phyloP scores from a whole-genome alignment of 2,888 invertebrate genomes.

The Brachyopa scutellaris region DNA sequence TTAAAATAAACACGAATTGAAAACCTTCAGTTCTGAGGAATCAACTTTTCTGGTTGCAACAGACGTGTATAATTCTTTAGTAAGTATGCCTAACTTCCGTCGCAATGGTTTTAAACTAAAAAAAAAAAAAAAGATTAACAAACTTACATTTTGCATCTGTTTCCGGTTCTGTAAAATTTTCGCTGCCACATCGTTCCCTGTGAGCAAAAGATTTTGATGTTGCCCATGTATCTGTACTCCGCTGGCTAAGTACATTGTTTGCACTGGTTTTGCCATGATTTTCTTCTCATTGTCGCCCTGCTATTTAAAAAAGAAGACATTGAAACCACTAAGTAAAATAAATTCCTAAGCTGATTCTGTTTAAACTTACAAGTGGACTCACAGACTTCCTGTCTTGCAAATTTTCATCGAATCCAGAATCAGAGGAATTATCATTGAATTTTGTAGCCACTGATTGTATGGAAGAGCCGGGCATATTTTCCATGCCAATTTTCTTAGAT shows the following conservation, averaged over 20 bases:
- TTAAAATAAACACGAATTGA: too few relatives aligned
- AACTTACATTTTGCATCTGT: constrained; percentile 69
- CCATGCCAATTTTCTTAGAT: constrained; percentile 34
- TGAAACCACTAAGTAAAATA: background rate
- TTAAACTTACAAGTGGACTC: constrained; percentile 78
- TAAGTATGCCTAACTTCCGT: too few relatives aligned
- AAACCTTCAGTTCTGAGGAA: too few relatives aligned
- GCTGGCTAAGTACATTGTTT: constrained; percentile 78
- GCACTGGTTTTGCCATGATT: constrained; percentile 74
- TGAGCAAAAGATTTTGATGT: constrained; percentile 77
- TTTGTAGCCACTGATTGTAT: constrained; percentile 78
- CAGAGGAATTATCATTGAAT: constrained; percentile 87
- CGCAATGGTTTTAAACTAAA: too few relatives aligned
- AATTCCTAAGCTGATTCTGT: too few relatives aligned
- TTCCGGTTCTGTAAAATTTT: constrained; percentile 78
- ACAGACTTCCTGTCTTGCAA: constrained; percentile 79
- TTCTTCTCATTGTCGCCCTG: constrained; percentile 78
- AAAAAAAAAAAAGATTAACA: too few relatives aligned
- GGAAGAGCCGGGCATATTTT: constrained; percentile 74
- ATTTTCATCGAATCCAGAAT: constrained; percentile 88
- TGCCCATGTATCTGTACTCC: constrained; percentile 78
- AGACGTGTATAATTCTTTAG: too few relatives aligned
- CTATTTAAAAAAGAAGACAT: constrained; percentile 70
- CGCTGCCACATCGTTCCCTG: constrained; percentile 78
- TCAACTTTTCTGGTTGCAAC: too few relatives aligned